These are phyloP conservation scores for Paratrypauchen microcephalus DNA, from an alignment of 2,797 vertebrate genomes.

Conservation along the genomic window DNA sequence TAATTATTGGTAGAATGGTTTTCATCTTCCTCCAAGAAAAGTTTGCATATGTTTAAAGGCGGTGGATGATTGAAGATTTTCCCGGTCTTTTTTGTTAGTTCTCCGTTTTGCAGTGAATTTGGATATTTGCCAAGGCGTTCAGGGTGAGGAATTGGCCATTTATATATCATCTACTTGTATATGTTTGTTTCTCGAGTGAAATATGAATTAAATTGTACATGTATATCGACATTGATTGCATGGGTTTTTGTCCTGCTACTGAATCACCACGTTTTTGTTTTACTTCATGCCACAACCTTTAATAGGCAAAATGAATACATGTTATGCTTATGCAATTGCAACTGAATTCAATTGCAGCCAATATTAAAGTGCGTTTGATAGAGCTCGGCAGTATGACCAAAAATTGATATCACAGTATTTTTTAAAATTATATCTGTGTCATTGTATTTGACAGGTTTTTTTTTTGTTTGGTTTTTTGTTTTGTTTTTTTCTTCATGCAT, in stretches of 20 bases:
- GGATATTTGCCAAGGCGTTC: neutral
- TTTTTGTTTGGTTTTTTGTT: too few species aligned
- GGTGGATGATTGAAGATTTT: conserved; percentile 3
- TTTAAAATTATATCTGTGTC: too few species aligned
- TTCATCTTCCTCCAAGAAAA: conserved; percentile 39
- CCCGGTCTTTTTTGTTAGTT: neutral
- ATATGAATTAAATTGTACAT: neutral
- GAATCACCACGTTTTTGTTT: neutral
- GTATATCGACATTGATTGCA: neutral
- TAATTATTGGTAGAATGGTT: conserved; percentile 43
- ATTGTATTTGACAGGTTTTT: too few species aligned
- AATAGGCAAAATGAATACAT: neutral
- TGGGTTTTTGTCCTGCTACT: neutral
- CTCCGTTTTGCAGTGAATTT: neutral
- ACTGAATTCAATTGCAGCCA: too few species aligned
- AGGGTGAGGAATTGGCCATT: neutral
- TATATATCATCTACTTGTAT: neutral
- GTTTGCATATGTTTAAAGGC: conserved; percentile 7
- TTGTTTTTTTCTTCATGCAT: too few species aligned
- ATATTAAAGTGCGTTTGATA: neutral
- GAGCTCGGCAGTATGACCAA: too few species aligned
- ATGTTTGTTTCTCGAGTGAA: neutral
- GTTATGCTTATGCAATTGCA: neutral
- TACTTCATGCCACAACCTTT: neutral
- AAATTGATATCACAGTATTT: too few species aligned